Conservation (phyloP, 2,888 invertebrate genomes). For the Alloplasta piceator region DNA sequence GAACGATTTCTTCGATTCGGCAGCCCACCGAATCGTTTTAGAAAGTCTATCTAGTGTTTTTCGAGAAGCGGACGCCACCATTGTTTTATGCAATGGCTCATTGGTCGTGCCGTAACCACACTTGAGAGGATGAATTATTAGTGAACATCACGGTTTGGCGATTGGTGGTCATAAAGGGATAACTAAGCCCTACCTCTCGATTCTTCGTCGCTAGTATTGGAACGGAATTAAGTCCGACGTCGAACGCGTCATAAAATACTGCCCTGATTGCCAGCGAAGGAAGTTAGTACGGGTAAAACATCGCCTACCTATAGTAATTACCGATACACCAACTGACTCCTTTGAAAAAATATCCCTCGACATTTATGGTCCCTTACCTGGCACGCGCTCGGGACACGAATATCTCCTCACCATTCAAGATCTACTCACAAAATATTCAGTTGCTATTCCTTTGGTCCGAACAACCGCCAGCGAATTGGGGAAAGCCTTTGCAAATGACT, state of each 20-base stretch:
- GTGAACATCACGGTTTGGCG: not conserved
- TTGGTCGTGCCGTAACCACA: not conserved
- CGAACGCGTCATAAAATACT: not conserved
- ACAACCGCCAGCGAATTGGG: too few species aligned
- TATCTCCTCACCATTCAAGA: too few species aligned
- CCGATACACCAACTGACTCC: too few species aligned
- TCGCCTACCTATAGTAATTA: not conserved
- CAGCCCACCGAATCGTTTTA: not conserved
- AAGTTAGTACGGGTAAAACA: conserved; percentile 12
- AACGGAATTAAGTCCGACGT: not conserved
- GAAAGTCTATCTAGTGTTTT: not conserved
- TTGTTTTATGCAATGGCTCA: not conserved
- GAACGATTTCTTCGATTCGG: not conserved
- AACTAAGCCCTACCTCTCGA: not conserved
- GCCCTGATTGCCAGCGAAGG: conserved; percentile 1
- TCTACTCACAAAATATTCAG: too few species aligned
- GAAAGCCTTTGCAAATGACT: too few species aligned
- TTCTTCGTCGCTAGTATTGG: conserved; percentile 1
- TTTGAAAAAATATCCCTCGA: too few species aligned
- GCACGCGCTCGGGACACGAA: too few species aligned
- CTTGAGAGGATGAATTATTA: not conserved
- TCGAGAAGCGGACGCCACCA: not conserved
- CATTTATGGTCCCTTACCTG: too few species aligned
- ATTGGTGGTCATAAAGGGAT: conserved; percentile 2
- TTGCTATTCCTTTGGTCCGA: too few species aligned